Conservation (phyloP, 2,888 invertebrate species). For the Euproctis similis region DNA sequence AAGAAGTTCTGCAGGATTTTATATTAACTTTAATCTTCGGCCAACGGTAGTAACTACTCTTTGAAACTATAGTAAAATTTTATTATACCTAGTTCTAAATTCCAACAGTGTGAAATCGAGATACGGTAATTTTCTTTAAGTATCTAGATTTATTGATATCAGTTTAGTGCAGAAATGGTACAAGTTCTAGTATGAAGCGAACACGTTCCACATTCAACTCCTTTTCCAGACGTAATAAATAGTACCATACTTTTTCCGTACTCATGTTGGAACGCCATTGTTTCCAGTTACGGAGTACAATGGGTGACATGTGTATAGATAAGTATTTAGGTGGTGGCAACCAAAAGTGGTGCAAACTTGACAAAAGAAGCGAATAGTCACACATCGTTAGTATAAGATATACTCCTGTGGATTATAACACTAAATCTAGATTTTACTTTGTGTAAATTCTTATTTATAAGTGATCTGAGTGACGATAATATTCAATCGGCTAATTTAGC, state of each 20-base stretch:
- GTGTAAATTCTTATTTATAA: neutral
- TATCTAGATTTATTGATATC: slow-evolving; percentile 20
- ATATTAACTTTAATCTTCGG: slow-evolving; percentile 17
- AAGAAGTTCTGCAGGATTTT: no score
- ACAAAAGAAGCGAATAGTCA: slow-evolving; percentile 25
- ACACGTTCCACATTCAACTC: slow-evolving; percentile 27
- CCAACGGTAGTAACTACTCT: slow-evolving; percentile 19
- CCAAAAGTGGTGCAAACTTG: slow-evolving; percentile 13
- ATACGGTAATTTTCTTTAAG: slow-evolving; percentile 24
- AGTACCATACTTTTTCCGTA: slow-evolving; percentile 35
- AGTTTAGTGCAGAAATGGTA: slow-evolving; percentile 19
- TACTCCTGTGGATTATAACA: slow-evolving; percentile 6
- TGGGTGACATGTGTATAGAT: slow-evolving; percentile 31
- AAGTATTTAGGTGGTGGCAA: slow-evolving; percentile 21
- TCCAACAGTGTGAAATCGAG: slow-evolving; percentile 22
- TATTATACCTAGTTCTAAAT: slow-evolving; percentile 15
- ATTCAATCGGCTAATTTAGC: no score
- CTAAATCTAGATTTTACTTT: slow-evolving; percentile 3
- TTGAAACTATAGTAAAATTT: slow-evolving; percentile 18
- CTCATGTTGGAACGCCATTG: slow-evolving; percentile 42
- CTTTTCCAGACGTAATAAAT: slow-evolving; percentile 47
- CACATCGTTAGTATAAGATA: slow-evolving; percentile 27
- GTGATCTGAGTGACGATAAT: no score
- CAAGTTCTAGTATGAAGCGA: slow-evolving; percentile 33
- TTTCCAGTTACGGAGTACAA: slow-evolving; percentile 46